These are phyloP conservation scores for Toxotes jaculatrix DNA, from an alignment of 2,113 vertebrate species.

Conservation along the genomic window DNA sequence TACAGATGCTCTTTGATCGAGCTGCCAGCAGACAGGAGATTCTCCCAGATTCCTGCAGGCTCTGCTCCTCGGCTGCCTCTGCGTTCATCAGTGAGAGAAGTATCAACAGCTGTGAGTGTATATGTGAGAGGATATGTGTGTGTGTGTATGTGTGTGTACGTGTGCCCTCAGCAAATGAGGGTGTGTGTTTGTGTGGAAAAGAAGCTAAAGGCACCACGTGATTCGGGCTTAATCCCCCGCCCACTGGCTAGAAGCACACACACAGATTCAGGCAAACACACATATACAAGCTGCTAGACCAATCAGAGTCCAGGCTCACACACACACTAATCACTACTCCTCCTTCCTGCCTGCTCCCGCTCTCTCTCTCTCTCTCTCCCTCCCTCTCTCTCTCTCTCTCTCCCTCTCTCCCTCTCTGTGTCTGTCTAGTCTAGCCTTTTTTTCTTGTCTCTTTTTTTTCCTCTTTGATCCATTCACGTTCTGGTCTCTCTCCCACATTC, in stretches of 20 bases:
- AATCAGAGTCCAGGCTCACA: conserved; percentile 30
- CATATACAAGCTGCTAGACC: neutral
- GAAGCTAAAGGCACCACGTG: conserved; percentile 82
- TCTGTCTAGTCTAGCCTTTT: conserved; percentile 40
- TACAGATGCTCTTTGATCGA: conserved; percentile 32
- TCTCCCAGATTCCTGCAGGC: conserved; percentile 49
- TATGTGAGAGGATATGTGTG: conserved; percentile 1
- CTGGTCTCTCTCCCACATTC: conserved; percentile 61
- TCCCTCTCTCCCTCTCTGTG: conserved; percentile 4
- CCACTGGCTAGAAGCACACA: conserved; percentile 59
- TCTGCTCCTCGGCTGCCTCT: conserved; percentile 23
- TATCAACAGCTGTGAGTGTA: conserved; percentile 21
- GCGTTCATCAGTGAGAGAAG: conserved; percentile 47
- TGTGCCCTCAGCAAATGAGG: conserved; percentile 50
- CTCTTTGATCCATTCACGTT: conserved; percentile 76
- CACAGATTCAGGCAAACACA: conserved; percentile 27
- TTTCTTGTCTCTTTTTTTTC: conserved; percentile 36
- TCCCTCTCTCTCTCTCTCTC: conserved; percentile 6
- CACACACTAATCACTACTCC: conserved; percentile 23
- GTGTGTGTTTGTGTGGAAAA: conserved; percentile 77
- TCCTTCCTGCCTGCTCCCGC: neutral
- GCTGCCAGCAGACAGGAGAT: conserved; percentile 35
- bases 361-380: conserved; percentile 31
- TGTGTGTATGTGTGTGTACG: conserved; percentile 57
- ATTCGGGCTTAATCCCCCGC: conserved; percentile 77